Evolutionary conservation across 1,140 invertebrate species (phyloP), one percentile per base, ranked within the genome.

Genomic region (Harpegnathos saltator): DNA sequence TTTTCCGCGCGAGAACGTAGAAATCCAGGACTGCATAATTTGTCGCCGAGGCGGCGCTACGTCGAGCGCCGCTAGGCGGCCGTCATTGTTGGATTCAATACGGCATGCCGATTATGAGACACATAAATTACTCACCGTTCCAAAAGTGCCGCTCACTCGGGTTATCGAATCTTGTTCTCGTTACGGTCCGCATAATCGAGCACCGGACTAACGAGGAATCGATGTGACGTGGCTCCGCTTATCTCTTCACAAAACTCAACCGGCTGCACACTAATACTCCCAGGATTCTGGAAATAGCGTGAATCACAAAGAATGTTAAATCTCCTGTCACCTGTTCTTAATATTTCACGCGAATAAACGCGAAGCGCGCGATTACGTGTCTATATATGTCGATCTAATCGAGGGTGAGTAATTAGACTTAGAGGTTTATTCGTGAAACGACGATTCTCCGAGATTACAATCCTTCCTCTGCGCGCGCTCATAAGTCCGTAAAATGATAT

Each of bases 11-110:
- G 7, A 62, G 17, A 63, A 19, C 9, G 19, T 14, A 29, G 29
- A 48, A 75, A 61, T 63, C n/a, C 26, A 63, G 63, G 63, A 63
- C 62, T n/a, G 38, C 29, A 22, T 63, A 75, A 62, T 61, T 74
- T 26, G 3, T 62, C 19, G 50, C 48, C 38, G 44, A 24, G 44
- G 17, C 15, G 22, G 15, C 24, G 56, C 17, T 54, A 44, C 62
- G 24, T 74, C 22, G 12, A 62, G n/a, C n/a, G n/a, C n/a, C n/a
- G n/a, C n/a, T n/a, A n/a, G 56, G 4, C 38, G 7, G 9, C 0
- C 11, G 7, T 44, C 38, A 44, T 44, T 48, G 12, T 74, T 50
- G 33, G n/a, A 63, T 44, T 74, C 9, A 48, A 50, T 75, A 29
- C 4, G 12, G 3, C 3, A 0, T 5, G n/a, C 33, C 14, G 33